These are phyloP conservation scores for Styela clava DNA, from an alignment of 23 tunicate genomes.

Conservation along the genomic window DNA sequence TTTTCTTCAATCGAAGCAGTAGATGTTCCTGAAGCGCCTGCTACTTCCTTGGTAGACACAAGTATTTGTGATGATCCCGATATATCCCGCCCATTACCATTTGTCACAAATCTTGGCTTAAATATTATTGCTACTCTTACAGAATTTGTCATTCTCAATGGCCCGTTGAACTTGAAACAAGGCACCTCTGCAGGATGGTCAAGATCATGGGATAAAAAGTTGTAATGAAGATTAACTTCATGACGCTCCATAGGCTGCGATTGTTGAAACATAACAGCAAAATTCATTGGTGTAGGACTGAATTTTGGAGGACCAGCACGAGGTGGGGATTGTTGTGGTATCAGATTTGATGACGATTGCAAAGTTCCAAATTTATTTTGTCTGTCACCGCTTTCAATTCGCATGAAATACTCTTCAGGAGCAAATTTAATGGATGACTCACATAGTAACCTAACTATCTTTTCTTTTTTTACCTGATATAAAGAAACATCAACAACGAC, in stretches of 20 bases:
- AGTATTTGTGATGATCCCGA: neutral
- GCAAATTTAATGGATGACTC: conserved; percentile 23
- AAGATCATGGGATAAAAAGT: conserved; percentile 41
- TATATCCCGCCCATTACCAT: neutral
- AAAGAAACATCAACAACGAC: conserved; percentile 67
- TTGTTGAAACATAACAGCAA: conserved; percentile 33
- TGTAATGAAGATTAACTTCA: conserved; percentile 16
- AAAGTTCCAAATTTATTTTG: neutral
- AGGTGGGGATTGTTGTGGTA: neutral
- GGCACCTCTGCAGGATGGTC: conserved; percentile 87
- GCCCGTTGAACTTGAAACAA: conserved; percentile 61
- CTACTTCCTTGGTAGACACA: neutral
- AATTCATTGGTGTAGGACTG: conserved; percentile 79
- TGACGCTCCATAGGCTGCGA: conserved; percentile 26
- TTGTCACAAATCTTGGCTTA: conserved; percentile 48
- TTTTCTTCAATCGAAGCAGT: neutral
- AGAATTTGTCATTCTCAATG: conserved; percentile 39
- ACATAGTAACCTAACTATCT: conserved; percentile 44
- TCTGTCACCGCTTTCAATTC: neutral
- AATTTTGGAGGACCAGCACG: conserved; percentile 32
- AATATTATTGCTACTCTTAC: conserved; percentile 67
- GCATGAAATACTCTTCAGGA: neutral
- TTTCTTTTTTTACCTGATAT: conserved; percentile 68
- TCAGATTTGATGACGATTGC: neutral
- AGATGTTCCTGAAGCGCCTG: neutral